Evolutionary conservation across 1,140 invertebrate genomes (phyloP).

Genomic region (Heliconius himera): DNA sequence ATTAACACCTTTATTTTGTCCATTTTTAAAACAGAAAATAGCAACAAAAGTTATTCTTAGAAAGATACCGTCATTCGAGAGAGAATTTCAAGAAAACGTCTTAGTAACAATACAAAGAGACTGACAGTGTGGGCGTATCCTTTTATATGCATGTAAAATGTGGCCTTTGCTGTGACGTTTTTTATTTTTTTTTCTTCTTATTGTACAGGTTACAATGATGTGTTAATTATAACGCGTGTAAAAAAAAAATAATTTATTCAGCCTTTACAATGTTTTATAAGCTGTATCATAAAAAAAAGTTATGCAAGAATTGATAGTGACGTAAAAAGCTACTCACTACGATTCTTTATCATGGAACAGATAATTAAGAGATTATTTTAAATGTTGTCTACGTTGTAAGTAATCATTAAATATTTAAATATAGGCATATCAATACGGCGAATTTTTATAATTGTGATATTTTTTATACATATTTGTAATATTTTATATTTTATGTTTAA

Average conservation of each 20-base stretch:
- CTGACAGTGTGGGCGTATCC: slow-evolving; percentile 44
- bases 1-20: slow-evolving; percentile 27
- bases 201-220: too few species aligned
- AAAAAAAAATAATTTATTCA: too few species aligned
- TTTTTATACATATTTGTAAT: neutral
- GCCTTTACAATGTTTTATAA: too few species aligned
- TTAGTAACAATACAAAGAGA: slow-evolving; percentile 51
- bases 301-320: too few species aligned
- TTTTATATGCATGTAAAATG: slow-evolving; percentile 32
- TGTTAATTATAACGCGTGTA: too few species aligned
- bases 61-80: slow-evolving; percentile 56
- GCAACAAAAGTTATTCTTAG: slow-evolving; percentile 56
- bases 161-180: too few species aligned
- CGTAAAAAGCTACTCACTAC: too few species aligned
- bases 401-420: neutral
- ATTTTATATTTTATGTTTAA: too few species aligned
- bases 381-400: neutral
- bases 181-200: too few species aligned
- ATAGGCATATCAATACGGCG: neutral
- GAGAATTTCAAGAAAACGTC: slow-evolving; percentile 57
- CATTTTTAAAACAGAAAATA: slow-evolving; percentile 38
- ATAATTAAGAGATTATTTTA: neutral
- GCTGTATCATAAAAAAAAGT: too few species aligned
- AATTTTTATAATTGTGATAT: neutral
- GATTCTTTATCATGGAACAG: neutral